Percentiles rank a stretch among this genome's conserved stretches.
Conservation (phyloP, 1,140 invertebrate species). For the Paraescarpia echinospica region DNA sequence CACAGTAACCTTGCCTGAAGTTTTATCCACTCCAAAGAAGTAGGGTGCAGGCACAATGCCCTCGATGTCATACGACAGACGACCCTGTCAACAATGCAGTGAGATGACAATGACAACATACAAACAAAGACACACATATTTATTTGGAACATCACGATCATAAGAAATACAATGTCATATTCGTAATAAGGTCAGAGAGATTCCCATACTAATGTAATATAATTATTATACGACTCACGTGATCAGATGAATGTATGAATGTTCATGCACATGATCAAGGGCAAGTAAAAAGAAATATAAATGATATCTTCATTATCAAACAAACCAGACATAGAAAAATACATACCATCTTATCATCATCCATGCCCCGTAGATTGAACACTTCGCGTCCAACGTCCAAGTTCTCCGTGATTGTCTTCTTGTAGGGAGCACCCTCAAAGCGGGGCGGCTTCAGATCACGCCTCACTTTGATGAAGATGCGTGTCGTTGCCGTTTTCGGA, state of each 20-base stretch:
- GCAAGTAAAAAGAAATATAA: too few species aligned
- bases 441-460: conserved; percentile 22
- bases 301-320: too few species aligned
- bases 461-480: conserved; percentile 13
- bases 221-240: too few species aligned
- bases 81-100: conserved; percentile 14
- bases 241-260: too few species aligned
- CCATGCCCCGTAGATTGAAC: conserved; percentile 9
- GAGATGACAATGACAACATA: neutral
- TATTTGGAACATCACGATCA: neutral
- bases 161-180: too few species aligned
- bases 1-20: conserved; percentile 15
- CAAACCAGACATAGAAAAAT: too few species aligned
- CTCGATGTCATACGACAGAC: conserved; percentile 14
- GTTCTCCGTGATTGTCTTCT: conserved; percentile 14
- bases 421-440: conserved; percentile 23
- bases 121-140: neutral
- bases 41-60: conserved; percentile 29
- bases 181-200: too few species aligned
- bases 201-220: too few species aligned
- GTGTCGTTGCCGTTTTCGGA: neutral
- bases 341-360: conserved; percentile 27
- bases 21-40: conserved; percentile 19
- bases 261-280: too few species aligned
- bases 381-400: neutral